Conservation (phyloP, 1,140 invertebrate species). For the Drosophila busckii region DNA sequence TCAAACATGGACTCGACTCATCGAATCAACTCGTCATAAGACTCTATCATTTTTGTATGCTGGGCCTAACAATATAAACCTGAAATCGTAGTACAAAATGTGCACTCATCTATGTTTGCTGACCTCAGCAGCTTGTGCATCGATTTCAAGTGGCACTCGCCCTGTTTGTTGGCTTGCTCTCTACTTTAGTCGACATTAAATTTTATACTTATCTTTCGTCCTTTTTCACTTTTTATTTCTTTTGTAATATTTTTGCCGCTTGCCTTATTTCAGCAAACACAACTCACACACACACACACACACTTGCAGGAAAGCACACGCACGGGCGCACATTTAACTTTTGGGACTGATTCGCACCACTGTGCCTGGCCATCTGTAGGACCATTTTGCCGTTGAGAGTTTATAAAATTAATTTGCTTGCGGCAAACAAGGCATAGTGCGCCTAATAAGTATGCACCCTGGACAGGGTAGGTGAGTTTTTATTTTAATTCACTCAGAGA, state of each 20-base stretch:
- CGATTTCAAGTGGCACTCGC: slow-evolving; percentile 17
- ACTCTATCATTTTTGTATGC: too few species aligned
- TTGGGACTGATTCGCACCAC: too few species aligned
- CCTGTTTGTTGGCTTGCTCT: neutral
- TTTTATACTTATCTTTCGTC: slow-evolving; percentile 24
- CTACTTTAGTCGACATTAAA: slow-evolving; percentile 50
- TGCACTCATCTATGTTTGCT: slow-evolving; percentile 18
- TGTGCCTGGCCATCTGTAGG: too few species aligned
- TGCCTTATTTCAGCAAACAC: too few species aligned
- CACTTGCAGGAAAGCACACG: too few species aligned
- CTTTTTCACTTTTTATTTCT: slow-evolving; percentile 23
- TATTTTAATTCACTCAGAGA: slow-evolving; percentile 66
- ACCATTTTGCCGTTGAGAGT: too few species aligned
- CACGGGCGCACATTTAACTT: too few species aligned
- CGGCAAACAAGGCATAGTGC: slow-evolving; percentile 21
- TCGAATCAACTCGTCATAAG: too few species aligned
- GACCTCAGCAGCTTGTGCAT: neutral
- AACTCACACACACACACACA: too few species aligned
- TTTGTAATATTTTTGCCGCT: slow-evolving; percentile 4
- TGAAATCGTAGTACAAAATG: slow-evolving; percentile 33
- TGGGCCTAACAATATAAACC: too few species aligned
- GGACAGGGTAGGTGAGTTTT: slow-evolving; percentile 20
- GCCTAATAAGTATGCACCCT: slow-evolving; percentile 3
- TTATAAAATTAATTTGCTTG: slow-evolving; percentile 69
- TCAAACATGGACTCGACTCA: too few species aligned